phyloP scores from a whole-genome alignment of 1,140 invertebrate genomes.

The Pteromalus puparum region DNA sequence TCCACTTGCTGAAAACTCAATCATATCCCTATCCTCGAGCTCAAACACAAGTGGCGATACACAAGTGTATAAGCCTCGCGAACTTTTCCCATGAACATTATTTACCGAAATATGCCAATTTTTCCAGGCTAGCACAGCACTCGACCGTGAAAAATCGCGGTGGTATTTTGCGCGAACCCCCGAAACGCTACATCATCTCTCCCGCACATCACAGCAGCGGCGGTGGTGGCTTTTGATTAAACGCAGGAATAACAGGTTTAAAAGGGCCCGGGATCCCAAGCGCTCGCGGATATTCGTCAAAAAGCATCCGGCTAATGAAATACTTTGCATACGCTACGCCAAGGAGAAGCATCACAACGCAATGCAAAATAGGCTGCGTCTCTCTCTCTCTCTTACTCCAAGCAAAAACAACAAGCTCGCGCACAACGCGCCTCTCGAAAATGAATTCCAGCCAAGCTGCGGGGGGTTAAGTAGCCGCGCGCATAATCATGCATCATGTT shows the following conservation, averaged over 20 bases:
- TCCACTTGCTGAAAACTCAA: background rate
- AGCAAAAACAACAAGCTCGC: background rate
- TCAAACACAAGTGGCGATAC: background rate
- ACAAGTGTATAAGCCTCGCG: too few species aligned
- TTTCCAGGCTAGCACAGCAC: background rate
- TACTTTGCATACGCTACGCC: background rate
- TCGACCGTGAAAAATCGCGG: background rate
- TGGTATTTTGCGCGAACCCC: background rate
- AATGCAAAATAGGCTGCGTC: background rate
- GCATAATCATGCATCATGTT: constrained; percentile 49
- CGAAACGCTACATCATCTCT: background rate
- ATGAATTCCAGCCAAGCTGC: constrained; percentile 17
- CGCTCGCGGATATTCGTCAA: background rate
- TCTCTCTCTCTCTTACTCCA: background rate
- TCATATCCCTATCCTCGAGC: background rate
- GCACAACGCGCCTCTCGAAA: constrained; percentile 1
- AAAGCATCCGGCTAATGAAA: background rate
- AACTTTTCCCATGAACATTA: background rate
- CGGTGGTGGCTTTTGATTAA: background rate
- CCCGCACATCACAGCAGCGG: background rate
- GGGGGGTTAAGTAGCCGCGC: background rate
- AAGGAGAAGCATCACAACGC: background rate
- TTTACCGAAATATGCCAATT: constrained; percentile 1
- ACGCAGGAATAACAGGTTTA: background rate
- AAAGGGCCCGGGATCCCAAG: background rate